Base-by-base conservation (phyloP, 2,888 invertebrate species). In the Pseudanteris insignis region DNA sequence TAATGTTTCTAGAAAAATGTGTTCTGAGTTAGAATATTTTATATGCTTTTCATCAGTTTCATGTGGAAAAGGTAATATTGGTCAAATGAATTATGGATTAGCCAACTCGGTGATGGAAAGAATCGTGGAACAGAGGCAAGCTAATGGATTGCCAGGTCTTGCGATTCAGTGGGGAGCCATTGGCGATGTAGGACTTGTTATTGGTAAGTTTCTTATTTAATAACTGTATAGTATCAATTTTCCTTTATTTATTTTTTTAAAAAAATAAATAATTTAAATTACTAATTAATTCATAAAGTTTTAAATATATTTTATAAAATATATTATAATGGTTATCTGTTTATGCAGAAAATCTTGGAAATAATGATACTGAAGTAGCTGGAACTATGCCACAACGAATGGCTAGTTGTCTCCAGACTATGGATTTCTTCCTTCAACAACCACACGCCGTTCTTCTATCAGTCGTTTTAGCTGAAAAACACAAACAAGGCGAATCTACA, bases 91-190 rank as follows among this genome's bases (percentile, higher is more conserved):
- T 83, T 99, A 99, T 79, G 98, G 97, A 46, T 86, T 93, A 70
- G 96, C 98, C 46, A 99, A 99, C 83, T 96, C 96, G 0, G 90
- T 90, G 32, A 98, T 98, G 97, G 98, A 98, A 82, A 87, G 98
- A 63, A 88, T 97, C 63, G 91, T 91, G 78, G 97, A 96, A 83
- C 86, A 85, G 58, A 87, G 96, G 50, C 90, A 89, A 81, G 85
- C 84, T 28, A 89, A 88, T 72, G 94, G 95, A 33, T 84, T 95
- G 67, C 95, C 96, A 14, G 97, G 86, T 30, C 73, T 90, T 38
- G 95, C 97, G 29, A 92, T 99, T 70, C 98, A 99, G 81, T 99
- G 98, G 98, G 99, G 99, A 67, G 98, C 97, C 59, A 92, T 99
- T 73, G 98, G 96, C 53, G 98, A 99, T 80, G 96, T 96, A 29